Evolutionary conservation across 2,888 invertebrate species (phyloP).

Genomic region (Ischnura elegans): DNA sequence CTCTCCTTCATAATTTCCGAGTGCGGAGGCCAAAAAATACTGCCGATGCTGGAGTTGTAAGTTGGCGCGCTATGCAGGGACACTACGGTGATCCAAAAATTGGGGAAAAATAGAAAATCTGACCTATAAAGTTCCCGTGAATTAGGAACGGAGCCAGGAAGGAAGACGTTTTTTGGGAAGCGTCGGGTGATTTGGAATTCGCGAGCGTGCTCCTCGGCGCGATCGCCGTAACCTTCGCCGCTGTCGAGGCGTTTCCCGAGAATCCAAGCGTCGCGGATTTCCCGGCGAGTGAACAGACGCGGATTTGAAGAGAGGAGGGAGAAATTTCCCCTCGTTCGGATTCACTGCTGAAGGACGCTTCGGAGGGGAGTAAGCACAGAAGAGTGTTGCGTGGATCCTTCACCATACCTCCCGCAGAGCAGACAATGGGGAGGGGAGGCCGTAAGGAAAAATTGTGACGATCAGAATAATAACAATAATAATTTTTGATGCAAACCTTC

Average conservation of each 20-base stretch:
- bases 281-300: conserved; percentile 17
- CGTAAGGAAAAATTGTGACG: too few relatives aligned
- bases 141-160: neutral
- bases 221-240: conserved; percentile 7
- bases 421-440: neutral
- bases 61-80: too few relatives aligned
- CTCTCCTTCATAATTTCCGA: too few relatives aligned
- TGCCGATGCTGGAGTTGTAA: too few relatives aligned
- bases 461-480: too few relatives aligned
- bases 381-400: neutral
- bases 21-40: too few relatives aligned
- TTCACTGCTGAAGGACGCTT: too few relatives aligned
- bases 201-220: neutral
- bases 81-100: too few relatives aligned
- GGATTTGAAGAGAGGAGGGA: neutral
- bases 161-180: neutral
- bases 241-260: neutral
- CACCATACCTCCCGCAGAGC: neutral
- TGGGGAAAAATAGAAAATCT: too few relatives aligned
- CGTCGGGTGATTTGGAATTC: neutral
- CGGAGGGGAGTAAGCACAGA: neutral
- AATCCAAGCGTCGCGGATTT: neutral
- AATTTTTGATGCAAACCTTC: too few relatives aligned
- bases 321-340: neutral
- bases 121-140: neutral